Evolutionary conservation across 1,140 invertebrate species (phyloP), one percentile per base, ranked within the genome.

Genomic region (Calephelis nemesis): DNA sequence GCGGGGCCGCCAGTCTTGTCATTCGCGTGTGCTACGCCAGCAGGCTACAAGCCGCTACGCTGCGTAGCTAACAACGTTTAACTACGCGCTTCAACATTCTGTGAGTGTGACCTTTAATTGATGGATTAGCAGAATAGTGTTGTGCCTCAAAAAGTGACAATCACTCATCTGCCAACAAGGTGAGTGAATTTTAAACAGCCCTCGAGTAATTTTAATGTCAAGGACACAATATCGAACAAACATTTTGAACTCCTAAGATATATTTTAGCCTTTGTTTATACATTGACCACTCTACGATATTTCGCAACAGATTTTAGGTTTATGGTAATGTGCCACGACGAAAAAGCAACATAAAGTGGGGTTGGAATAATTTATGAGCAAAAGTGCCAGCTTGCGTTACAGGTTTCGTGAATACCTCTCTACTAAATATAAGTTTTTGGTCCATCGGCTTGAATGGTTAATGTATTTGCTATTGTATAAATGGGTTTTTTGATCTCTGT

Each of bases 151-250:
- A 65, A 47, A 54, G 47, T 52, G 48, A 42, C 50, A 13, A 39
- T 45, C 50, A n/a, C 8, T 66, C 42, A 42, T 52, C 65, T 62
- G 60, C 68, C 60, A 9, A 68, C 63, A 83, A 88, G 85, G 85
- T 88, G 79, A 73, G 87, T 88, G 78, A 71, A 82, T 84, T 84
- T 65, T 79, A 78, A 79, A 77, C 79, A 67, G 74, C 48, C n/a
- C 15, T 48, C 11, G 15, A 15, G 2, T 19, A 60, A 76, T 76
- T 74, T 71, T 81, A 90, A 88, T 88, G 87, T 90, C 87, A 90
- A 90, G 87, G 87, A 88, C 87, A 87, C 71, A 74, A 84, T 87
- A 90, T 90, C 80, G 85, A 90, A 87, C 84, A 87, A 82, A 78
- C 75, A 68, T 76, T 68, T 78, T 71, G 68, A 76, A 68, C 58